These are phyloP conservation scores for Tribolium madens DNA, from an alignment of 1,140 invertebrate genomes.

Conservation along the genomic window DNA sequence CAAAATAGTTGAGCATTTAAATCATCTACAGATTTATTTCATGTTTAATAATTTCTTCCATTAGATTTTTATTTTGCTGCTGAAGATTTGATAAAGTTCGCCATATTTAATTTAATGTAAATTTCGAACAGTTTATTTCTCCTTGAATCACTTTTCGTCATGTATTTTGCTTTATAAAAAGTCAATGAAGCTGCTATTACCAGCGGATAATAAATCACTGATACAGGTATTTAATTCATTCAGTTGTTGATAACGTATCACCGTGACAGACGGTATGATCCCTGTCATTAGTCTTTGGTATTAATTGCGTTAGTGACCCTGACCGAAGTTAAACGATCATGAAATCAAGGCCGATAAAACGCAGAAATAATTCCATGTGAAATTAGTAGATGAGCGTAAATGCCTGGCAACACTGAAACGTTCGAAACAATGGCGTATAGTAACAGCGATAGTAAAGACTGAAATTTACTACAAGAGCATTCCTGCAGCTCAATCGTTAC, in stretches of 20 bases:
- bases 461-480: constrained; percentile 50
- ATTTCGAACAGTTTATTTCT: no score
- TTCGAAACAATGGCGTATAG: constrained; percentile 39
- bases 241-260: not conserved
- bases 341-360: constrained; percentile 14
- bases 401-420: constrained; percentile 27
- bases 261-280: not conserved
- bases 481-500: constrained; percentile 52
- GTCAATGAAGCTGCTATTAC: not conserved
- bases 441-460: constrained; percentile 42
- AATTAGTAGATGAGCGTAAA: constrained; percentile 23
- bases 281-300: constrained; percentile 12
- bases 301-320: not conserved
- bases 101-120: no score
- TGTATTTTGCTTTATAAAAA: not conserved
- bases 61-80: no score
- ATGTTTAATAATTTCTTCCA: no score
- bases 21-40: not conserved
- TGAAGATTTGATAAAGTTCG: no score
- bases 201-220: not conserved
- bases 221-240: not conserved
- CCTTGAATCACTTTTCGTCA: no score
- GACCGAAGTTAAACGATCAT: not conserved
- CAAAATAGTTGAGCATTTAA: not conserved
- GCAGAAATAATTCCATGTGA: constrained; percentile 4